phyloP scores from a whole-genome alignment of 2,113 vertebrate genomes.

The Tragelaphus scriptus region DNA sequence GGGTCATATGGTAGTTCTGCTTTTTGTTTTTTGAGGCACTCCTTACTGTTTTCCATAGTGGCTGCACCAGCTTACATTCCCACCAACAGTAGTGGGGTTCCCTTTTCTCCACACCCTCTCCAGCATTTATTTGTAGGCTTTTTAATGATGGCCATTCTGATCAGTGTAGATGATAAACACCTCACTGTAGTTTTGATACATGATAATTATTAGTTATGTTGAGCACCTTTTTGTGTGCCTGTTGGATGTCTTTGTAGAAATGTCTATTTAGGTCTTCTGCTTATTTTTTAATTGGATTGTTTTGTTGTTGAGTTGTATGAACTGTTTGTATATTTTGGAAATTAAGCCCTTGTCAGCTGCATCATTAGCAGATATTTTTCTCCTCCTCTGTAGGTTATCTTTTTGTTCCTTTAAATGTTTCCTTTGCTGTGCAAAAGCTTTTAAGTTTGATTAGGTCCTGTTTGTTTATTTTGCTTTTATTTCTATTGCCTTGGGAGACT shows the following conservation, averaged over 20 bases:
- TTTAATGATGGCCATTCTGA: not conserved
- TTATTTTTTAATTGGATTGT: not conserved
- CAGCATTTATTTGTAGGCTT: not conserved
- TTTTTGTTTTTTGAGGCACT: not conserved
- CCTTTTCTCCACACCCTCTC: not conserved
- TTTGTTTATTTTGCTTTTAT: not conserved
- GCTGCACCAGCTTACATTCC: not conserved
- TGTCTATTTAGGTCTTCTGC: not conserved
- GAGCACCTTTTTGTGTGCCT: not conserved
- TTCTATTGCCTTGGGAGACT: not conserved
- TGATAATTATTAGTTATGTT: not conserved
- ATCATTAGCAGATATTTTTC: not conserved
- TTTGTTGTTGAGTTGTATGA: not conserved
- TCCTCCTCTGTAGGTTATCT: not conserved
- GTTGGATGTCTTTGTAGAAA: not conserved
- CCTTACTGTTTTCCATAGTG: not conserved
- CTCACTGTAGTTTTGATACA: not conserved
- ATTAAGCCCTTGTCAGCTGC: not conserved
- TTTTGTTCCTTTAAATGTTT: not conserved
- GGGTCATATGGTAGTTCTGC: not conserved
- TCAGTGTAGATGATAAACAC: not conserved
- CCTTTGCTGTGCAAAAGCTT: not conserved
- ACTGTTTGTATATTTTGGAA: not conserved
- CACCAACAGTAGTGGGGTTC: not conserved
- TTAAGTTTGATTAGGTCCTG: not conserved